Evolutionary conservation across 2,888 invertebrate species (phyloP).

Genomic region (Chydorus sphaericus): DNA sequence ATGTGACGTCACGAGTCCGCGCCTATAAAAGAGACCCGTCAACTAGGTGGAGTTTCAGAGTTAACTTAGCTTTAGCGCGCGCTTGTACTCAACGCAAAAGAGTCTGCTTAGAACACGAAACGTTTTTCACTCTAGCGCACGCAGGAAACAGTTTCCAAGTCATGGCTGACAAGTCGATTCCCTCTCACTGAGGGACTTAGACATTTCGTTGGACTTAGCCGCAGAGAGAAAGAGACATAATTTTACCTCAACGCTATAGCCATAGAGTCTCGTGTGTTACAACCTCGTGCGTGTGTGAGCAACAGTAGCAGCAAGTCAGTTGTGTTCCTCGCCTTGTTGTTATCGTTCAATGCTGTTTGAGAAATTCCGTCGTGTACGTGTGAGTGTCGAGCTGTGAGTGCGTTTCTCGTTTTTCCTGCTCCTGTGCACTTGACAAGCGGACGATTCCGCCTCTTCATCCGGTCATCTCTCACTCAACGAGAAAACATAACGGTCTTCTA

Average conservation of each 20-base stretch:
- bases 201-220: not conserved
- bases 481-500: too few relatives aligned
- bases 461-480: too few relatives aligned
- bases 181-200: constrained; percentile 4
- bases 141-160: too few relatives aligned
- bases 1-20: constrained; percentile 3
- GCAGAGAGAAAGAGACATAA: not conserved
- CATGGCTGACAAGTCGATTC: too few relatives aligned
- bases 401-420: not conserved
- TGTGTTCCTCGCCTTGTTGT: too few relatives aligned
- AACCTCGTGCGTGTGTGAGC: not conserved
- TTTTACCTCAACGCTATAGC: not conserved
- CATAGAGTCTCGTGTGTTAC: not conserved
- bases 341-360: not conserved
- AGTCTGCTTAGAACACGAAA: not conserved
- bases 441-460: not conserved
- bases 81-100: not conserved
- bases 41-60: not conserved
- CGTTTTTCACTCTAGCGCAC: not conserved
- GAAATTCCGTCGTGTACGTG: not conserved
- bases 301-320: too few relatives aligned
- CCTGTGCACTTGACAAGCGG: not conserved
- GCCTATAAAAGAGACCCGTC: not conserved
- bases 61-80: constrained; percentile 5
- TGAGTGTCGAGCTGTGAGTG: not conserved